Base-by-base conservation (phyloP, 1,140 invertebrate species). In the Nasonia vitripennis region DNA sequence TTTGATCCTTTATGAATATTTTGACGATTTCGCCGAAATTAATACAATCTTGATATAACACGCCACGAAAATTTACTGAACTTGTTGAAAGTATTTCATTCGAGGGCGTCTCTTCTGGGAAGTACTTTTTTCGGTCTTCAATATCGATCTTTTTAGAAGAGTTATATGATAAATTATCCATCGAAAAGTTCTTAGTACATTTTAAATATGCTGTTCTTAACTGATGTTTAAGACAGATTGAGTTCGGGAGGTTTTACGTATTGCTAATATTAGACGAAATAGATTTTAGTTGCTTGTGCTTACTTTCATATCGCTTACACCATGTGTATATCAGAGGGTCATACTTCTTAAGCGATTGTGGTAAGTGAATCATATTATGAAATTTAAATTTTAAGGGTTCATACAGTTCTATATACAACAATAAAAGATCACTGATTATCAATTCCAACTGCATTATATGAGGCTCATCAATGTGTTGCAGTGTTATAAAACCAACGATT, bases 401-500 rank as follows among this genome's bases (percentile, higher is more conserved):
- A 27, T 27, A 48, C 5, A 78, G 34, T 14, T 48, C 27, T 51
- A n/a, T n/a, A 27, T 23, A 78, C 48, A 51, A 27, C 3, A n/a
- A 23, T 34, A 78, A 51, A 17, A 6, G 55, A 51, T 78, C 45
- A n/a, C 3, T 78, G 12, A 48, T 51, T 7, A 78, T n/a, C 7
- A 78, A 55, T 7, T 51, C 12, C 48, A 78, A 78, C 7, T 51
- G 45, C 23, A 78, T 2, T n/a, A 78, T 23, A 11, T 23, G n/a
- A 27, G 31, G 2, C 6, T 41, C 37, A 41, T 23, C 17, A 0
- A 74, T 74, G 37, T 37, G 11, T 41, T 41, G 75, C 14, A 7
- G 55, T 5, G 48, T 78, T 78, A 27, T 11, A 27, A 78, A 51
- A 55, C 3, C 45, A 51, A 78, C 48, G n/a, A 78, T 78, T 78